Base-by-base conservation (phyloP, 2,888 invertebrate species). In the Deilephila elpenor region DNA sequence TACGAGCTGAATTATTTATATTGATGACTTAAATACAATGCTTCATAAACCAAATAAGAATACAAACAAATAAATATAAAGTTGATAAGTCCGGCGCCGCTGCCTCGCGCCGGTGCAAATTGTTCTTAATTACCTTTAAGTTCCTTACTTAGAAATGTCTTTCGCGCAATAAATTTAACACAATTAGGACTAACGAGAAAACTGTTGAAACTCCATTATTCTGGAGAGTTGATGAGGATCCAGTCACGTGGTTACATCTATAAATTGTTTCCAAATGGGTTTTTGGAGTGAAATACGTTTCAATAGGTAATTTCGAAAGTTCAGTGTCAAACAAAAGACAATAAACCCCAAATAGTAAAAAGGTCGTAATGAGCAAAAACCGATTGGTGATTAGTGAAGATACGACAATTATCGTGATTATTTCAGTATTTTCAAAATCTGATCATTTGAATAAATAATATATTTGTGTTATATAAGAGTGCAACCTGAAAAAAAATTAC, bases 201-300 rank as follows among this genome's bases (percentile, higher is more conserved):
- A 37, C 64, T 44, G 64, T 64, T 37, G 64, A 64, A 64, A 44
- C 61, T 64, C 64, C 64, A 44, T 64, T 64, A 64, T 64, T 20
- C 20, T 1, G 44, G 44, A 61, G 61, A 19, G 60, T 60, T 60
- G 25, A 61, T 64, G 37, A 64, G 64, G 64, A 64, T 64, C 64
- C 20, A 14, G 20, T 20, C 64, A 8, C 62, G 34, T 44, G 64
- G 11, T 20, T 8, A 20, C 19, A 32, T 64, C 3, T 64, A 11
- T 37, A 44, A 44, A 64, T 64, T 44, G 64, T 64, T 64, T 64
- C 4, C 6, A 32, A 37, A 37, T 64, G n/a, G 64, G 34, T 37
- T 64, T 64, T 44, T 44, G 20, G n/a, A n/a, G n/a, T 32, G 8
- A 14, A 11, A 19, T 44, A 44, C 44, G 44, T 44, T 14, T 44